Base-by-base conservation (phyloP, 1,140 invertebrate species). In the Sarcophaga bullata region DNA sequence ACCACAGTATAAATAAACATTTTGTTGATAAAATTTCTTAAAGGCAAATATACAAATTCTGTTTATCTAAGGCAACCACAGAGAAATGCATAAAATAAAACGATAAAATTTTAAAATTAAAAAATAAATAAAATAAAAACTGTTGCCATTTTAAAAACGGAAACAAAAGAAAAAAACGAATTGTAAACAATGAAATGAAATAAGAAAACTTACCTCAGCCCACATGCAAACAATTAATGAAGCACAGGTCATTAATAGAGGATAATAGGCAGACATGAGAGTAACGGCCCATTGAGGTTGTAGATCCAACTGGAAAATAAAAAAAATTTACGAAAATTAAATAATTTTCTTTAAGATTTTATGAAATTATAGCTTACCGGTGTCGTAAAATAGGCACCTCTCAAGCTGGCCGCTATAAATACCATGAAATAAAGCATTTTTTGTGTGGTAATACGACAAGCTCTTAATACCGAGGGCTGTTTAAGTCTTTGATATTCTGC, bases 211-310 rank as follows among this genome's bases (percentile, higher is more conserved):
- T 89, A 96, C 96, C 93, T 98, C 97, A 73, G 97, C 97, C 97
- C 97, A 98, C 90, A 98, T 97, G 90, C 97, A 98, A 84, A 98
- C 96, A 85, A 98, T 95, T 19, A 98, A 92, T 0, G 97, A 98
- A 6, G 96, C 95, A 80, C 96, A 96, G 48, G 96, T 96, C 90
- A 98, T 92, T 15, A 98, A 92, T 47, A 98, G 92, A 6, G 97
- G 97, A 91, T 98, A 98, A 90, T 97, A 98, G 0, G 97, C 96
- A 73, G 95, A 96, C 82, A 97, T 93, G 25, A 98, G 92, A 87
- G 95, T 96, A 75, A 93, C 94, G 8, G 96, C 94, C 95, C 96
- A 97, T 82, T 93, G 93, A 83, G 95, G 94, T 87, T 95, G 93
- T 86, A 95, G 93, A 84, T 95, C 94, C 85, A 94, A 93, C 96